These are phyloP conservation scores for Menidia menidia DNA, from an alignment of 2,797 vertebrate species.

Conservation along the genomic window DNA sequence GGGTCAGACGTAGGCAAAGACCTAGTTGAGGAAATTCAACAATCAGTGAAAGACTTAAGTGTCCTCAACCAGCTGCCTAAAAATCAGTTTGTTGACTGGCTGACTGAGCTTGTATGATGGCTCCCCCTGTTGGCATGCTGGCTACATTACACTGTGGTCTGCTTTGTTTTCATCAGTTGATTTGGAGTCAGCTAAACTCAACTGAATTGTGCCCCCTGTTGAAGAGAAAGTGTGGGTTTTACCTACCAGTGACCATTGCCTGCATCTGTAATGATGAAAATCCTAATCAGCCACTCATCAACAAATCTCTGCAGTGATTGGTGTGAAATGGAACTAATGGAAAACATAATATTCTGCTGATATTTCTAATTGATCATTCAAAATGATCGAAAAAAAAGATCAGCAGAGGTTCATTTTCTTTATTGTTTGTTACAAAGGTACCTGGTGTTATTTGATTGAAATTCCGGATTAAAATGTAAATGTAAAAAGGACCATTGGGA, in stretches of 20 bases:
- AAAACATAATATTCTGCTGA: not conserved
- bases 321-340: slow-evolving; percentile 19
- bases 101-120: slow-evolving; percentile 42
- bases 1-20: slow-evolving; percentile 32
- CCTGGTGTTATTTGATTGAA: slow-evolving; percentile 11
- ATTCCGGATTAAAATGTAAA: slow-evolving; percentile 37
- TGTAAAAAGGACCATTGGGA: slow-evolving; percentile 53
- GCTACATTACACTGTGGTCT: slow-evolving; percentile 32
- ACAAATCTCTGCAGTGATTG: not conserved
- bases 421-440: slow-evolving; percentile 3
- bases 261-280: slow-evolving; percentile 24
- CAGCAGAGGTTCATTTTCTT: slow-evolving; percentile 2
- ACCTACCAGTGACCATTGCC: slow-evolving; percentile 9
- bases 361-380: too few species aligned
- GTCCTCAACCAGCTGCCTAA: slow-evolving; percentile 18
- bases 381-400: too few species aligned
- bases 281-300: slow-evolving; percentile 9
- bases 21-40: slow-evolving; percentile 36
- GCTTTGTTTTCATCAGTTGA: not conserved
- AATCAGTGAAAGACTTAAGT: slow-evolving; percentile 26
- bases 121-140: slow-evolving; percentile 63
- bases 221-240: slow-evolving; percentile 3
- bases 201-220: not conserved
- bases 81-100: slow-evolving; percentile 11
- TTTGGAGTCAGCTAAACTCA: slow-evolving; percentile 2